phyloP scores from a whole-genome alignment of 1,140 invertebrate genomes.

The Drosophila bifasciata region DNA sequence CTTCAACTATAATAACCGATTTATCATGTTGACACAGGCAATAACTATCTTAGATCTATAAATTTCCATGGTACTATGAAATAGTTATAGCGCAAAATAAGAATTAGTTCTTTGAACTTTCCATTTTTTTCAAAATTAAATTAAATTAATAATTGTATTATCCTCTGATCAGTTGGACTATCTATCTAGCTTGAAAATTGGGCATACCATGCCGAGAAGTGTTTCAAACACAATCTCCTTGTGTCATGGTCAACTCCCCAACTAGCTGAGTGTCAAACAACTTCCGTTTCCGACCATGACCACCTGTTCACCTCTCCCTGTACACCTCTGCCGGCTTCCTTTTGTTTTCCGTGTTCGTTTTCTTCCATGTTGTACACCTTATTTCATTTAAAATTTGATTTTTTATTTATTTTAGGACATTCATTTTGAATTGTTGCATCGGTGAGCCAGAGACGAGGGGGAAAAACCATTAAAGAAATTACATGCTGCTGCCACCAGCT shows the following conservation, averaged over 20 bases:
- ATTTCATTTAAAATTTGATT: constrained; percentile 61
- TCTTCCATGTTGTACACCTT: constrained; percentile 60
- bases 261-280: too few relatives aligned
- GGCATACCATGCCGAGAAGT: too few relatives aligned
- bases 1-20: constrained; percentile 38
- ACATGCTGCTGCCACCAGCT: constrained; percentile 51
- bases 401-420: constrained; percentile 55
- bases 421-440: constrained; percentile 24
- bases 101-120: too few relatives aligned
- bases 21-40: too few relatives aligned
- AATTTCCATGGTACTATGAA: too few relatives aligned
- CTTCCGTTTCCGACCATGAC: background rate
- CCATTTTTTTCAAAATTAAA: too few relatives aligned
- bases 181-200: background rate
- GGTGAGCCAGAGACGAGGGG: constrained; percentile 8
- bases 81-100: too few relatives aligned
- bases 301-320: too few relatives aligned
- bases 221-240: too few relatives aligned
- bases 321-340: background rate
- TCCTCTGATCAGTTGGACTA: background rate
- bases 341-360: constrained; percentile 3
- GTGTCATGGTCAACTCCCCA: too few relatives aligned
- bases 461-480: constrained; percentile 81
- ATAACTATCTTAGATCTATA: background rate
- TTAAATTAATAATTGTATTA: too few relatives aligned